Evolutionary conservation across 35 echinoderm and acorn worm genomes (phyloP), one percentile per base, ranked within the genome.

Genomic region (Lytechinus variegatus): DNA sequence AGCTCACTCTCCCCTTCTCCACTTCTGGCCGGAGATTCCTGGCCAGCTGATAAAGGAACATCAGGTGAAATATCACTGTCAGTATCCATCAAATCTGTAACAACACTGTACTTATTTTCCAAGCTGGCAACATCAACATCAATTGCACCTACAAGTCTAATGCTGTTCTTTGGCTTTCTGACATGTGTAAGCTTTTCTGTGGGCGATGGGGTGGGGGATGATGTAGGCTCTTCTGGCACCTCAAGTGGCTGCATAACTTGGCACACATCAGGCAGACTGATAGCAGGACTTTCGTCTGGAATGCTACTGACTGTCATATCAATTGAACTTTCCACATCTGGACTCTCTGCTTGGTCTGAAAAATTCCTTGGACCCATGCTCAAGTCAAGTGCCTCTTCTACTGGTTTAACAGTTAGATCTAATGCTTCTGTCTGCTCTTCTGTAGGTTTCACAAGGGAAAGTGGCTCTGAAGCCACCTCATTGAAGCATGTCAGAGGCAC

Each of bases 61-160:
- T 93, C 92, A 56, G 92, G 92, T 93, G 92, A 93, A 53, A 93
- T 93, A 54, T 93, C 92, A 55, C 92, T 93, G 27, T 93, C 92
- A 12, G 92, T 93, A 57, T 93, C 92, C 27, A 93, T 27, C 55
- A 93, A 10, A 93, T 93, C 92, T 13, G 54, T 93, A 10, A 93
- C 92, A 55, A 93, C 92, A 57, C 92, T 93, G 54, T 93, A 93
- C 52, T 93, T 93, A n/a, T 93, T 93, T 54, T 93, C 92, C 53
- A 93, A 44, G 53, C 92, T 93, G 52, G 92, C 52, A 2, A 93
- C 92, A 93, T 93, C 92, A 0, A 93, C 92, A 93, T 93, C 92
- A 57, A 93, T 93, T 4, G 92, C 92, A 27, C 92, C 92, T 53
- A 93, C 92, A 4, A 93, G 92, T 27, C 92, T 33, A 16, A 93